Percentiles rank a stretch among this genome's conserved stretches.
Evolutionary conservation across 2,113 vertebrate genomes (phyloP).

Genomic region (Anthoscopus minutus): DNA sequence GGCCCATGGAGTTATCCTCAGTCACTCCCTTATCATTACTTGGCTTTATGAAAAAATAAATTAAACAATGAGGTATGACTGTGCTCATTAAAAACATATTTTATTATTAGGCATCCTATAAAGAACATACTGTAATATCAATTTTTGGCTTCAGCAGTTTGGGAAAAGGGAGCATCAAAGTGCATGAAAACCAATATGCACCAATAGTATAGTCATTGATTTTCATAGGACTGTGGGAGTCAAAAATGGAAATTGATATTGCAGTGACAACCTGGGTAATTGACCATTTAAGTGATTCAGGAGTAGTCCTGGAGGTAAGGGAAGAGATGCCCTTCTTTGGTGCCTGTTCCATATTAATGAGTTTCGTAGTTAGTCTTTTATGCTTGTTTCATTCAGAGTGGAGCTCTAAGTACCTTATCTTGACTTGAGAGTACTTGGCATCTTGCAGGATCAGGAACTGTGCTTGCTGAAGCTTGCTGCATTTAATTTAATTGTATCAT

Average conservation of each 20-base stretch:
- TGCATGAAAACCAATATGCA: neutral
- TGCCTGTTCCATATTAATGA: constrained; percentile 18
- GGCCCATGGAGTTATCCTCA: neutral
- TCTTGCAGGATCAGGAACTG: constrained; percentile 11
- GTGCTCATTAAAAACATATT: constrained; percentile 33
- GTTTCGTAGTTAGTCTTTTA: neutral
- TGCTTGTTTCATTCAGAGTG: neutral
- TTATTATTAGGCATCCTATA: neutral
- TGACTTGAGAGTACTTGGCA: constrained; percentile 14
- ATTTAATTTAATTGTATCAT: constrained; percentile 45
- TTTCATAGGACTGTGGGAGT: constrained; percentile 20
- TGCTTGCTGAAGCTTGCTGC: constrained; percentile 8
- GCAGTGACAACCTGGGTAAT: constrained; percentile 39
- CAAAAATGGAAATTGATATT: constrained; percentile 33
- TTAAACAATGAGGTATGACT: constrained; percentile 31
- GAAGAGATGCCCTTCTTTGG: constrained; percentile 11
- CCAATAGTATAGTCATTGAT: constrained; percentile 5
- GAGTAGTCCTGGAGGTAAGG: neutral
- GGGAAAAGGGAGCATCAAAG: neutral
- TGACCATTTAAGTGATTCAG: neutral
- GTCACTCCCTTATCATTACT: neutral
- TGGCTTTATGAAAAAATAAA: constrained; percentile 31
- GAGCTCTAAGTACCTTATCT: constrained; percentile 18
- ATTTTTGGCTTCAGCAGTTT: constrained; percentile 29
- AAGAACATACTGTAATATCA: constrained; percentile 27